Base-by-base conservation (phyloP, 2,888 invertebrate genomes). In the Meteorus cinctellus region DNA sequence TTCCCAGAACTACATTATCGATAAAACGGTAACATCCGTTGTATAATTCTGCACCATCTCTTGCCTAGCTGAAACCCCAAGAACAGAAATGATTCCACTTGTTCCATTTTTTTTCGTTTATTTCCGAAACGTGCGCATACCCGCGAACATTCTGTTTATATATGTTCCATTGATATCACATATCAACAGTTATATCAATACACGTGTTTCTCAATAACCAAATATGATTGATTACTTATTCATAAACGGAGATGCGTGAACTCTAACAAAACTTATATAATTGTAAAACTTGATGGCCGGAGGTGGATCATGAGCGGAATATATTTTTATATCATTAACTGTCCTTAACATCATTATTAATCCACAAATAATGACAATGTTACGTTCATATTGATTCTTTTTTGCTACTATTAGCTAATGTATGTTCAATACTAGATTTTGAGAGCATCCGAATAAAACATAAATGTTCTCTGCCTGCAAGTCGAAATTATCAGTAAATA, bases 1-100 rank as follows among this genome's bases (percentile, higher is more conserved):
- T 88, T 86, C 86, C 85, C 88, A 86, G 87, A 87, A 86, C 86
- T 89, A 88, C 88, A 89, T 89, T 88, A 81, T 89, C 84, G 86
- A 86, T 86, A 89, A 87, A 87, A 87, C 88, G 89, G 89, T 89
- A 89, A 89, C 86, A 86, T 87, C 88, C 86, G 86, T 85, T 87
- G 83, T 84, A 84, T 81, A 77, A 77, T 78, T 77, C 73, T 83
- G 81, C 80, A 82, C 80, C 78, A 79, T 83, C 19, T 19, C 48
- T 72, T 41, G 60, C 82, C 82, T 84, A 84, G 80, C 81, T 83
- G 79, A 81, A 83, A 79, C 76, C 71, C 75, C 45, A 68, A 48
- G n/a, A 55, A 55, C 3, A 55, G n/a, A 55, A 19, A 19, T 19
- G n/a, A 24, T 8, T 41, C 74, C 66, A 60, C 69, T 80, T 67